Conservation (phyloP, 2,888 invertebrate species). For the Eugnorisma glareosa region DNA sequence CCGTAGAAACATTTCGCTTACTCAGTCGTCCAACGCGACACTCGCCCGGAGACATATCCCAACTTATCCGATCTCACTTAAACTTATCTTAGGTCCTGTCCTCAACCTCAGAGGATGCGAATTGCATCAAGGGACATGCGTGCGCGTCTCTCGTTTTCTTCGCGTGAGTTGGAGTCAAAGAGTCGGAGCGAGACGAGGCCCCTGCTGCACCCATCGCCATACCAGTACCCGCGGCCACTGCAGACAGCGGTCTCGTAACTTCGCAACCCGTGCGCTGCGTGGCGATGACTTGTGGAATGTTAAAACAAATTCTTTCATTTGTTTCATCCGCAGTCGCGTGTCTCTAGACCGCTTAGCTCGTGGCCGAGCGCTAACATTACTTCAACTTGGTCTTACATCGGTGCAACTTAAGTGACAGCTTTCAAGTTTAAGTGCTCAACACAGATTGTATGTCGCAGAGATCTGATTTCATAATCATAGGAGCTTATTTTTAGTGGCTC, state of each 20-base stretch:
- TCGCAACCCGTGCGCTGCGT: not conserved
- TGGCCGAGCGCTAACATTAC: slow-evolving; percentile 8
- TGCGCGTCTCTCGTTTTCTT: not conserved
- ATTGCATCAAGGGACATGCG: not conserved
- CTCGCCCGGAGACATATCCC: slow-evolving; percentile 28
- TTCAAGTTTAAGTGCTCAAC: slow-evolving; percentile 49
- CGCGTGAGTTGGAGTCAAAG: too few species aligned
- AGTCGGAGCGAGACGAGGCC: too few species aligned
- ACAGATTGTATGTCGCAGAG: slow-evolving; percentile 49
- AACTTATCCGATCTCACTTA: slow-evolving; percentile 42
- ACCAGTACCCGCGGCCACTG: too few species aligned
- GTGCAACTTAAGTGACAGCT: slow-evolving; percentile 44
- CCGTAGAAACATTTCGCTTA: slow-evolving; percentile 36
- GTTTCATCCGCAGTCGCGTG: not conserved
- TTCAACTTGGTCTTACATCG: slow-evolving; percentile 38
- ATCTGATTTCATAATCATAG: slow-evolving; percentile 25
- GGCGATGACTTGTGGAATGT: not conserved
- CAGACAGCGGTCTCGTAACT: not conserved
- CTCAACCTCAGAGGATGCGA: not conserved
- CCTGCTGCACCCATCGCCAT: too few species aligned
- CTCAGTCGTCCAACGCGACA: slow-evolving; percentile 2
- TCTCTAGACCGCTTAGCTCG: not conserved
- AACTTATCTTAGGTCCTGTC: slow-evolving; percentile 25
- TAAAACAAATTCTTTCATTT: not conserved
- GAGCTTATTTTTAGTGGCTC: slow-evolving; percentile 31